Evolutionary conservation across 1,140 invertebrate species (phyloP), one percentile per base, ranked within the genome.

Genomic region (Neoseiulus cucumeris): DNA sequence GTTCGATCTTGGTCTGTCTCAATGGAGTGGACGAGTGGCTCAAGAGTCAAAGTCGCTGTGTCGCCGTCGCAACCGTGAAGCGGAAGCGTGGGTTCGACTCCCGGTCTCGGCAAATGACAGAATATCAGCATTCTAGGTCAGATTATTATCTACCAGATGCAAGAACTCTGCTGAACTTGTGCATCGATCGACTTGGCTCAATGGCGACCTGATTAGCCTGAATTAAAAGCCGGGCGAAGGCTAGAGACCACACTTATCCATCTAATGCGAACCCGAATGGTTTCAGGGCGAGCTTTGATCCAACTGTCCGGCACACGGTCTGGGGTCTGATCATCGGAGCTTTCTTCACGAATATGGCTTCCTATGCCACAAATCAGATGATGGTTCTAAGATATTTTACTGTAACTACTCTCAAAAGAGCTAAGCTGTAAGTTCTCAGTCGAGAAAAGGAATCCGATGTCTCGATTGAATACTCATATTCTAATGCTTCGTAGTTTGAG

Each of bases 321-420:
- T 73, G 83, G 18, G 89, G 86, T 1, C 85, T 87, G 0, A 77
- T 85, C 65, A 70, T 90, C 51, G 87, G 88, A 7, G 87, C 89
- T 72, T 78, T 88, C 42, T 88, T 89, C 73, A 70, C 71, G 42
- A 71, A 70, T 68, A 29, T 66, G 1, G 71, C 68, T 18, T 70
- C 70, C 28, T 72, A 71, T 64, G 73, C 72, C 6, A 70, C 71
- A 29, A 74, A 73, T 68, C 73, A 75, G 65, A 73, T 73, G 0
- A 73, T 72, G 44, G 74, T 75, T 1, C 73, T 74, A 59, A 44
- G 74, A 59, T 75, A 75, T 64, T 73, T 71, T 67, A 73, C 71
- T 67, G 70, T 74, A 64, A 44, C 44, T 9, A 67, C 71, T 30
- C 64, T 71, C n/a, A 69, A 68, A 64, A 69, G 69, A 68, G 72